phyloP scores from a whole-genome alignment of 2,113 vertebrate genomes.

The Chloropsis cyanopogon region DNA sequence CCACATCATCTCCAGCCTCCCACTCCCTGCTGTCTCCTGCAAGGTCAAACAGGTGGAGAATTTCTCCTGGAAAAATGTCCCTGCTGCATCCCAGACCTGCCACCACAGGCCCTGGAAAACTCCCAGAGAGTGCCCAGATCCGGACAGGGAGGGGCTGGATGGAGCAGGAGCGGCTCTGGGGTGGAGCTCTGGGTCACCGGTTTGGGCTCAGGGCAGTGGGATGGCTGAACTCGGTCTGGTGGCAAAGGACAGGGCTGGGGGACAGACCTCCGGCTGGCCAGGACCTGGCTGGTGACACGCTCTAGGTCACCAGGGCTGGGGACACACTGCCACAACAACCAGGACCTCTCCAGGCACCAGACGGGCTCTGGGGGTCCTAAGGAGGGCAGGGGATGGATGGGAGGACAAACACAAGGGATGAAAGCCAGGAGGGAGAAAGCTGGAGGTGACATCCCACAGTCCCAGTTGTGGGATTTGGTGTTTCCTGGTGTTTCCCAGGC shows the following conservation, averaged over 20 bases:
- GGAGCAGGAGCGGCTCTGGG: neutral
- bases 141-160: neutral
- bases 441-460: neutral
- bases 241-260: neutral
- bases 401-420: neutral
- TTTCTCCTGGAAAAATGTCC: neutral
- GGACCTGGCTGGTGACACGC: neutral
- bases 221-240: neutral
- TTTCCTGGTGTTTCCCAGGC: neutral
- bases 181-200: neutral
- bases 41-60: neutral
- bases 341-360: neutral
- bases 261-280: neutral
- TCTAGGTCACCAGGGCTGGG: neutral
- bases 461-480: neutral
- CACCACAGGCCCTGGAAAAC: neutral
- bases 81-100: neutral
- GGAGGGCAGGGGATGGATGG: no score
- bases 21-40: neutral
- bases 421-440: neutral
- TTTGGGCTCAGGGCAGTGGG: neutral
- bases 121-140: neutral
- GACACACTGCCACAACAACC: neutral
- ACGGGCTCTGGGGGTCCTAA: fast-evolving
- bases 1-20: neutral